Base-by-base conservation (phyloP, 2,797 vertebrate genomes). In the Labroides dimidiatus region DNA sequence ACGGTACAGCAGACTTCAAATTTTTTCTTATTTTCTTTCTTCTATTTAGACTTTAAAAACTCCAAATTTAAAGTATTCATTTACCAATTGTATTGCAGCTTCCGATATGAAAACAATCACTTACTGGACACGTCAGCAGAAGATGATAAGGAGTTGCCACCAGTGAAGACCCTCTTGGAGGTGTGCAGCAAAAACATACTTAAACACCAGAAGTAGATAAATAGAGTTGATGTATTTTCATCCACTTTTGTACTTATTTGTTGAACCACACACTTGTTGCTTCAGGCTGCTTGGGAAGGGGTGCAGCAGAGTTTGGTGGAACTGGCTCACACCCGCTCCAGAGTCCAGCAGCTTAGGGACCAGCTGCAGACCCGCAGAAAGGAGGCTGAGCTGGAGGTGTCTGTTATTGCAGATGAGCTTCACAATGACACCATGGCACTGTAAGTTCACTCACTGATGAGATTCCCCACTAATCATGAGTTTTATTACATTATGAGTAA, bases 261-360 rank as follows among this genome's bases (percentile, higher is more conserved):
- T 70, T 16, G 13, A 41, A 45, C 53, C 47, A 10, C 6, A 41
- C 65, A 10, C 67, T 59, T 74, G 13, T 80, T 52, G 47, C 58
- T 71, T 4, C 61, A 96, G 95, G 90, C 87, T 64, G 92, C 91
- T 7, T 95, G 95, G 95, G 76, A 89, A 49, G 92, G 93, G 5
- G 91, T 94, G 10, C 90, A 94, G 71, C 80, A 86, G 59, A 89
- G 85, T 59, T 88, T 85, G 8, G 72, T 94, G 57, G 86, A 92
- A 50, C 75, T 94, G 77, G 80, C 86, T 3, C 84, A 85, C 12
- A 90, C 90, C 27, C 90, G 90, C 13, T 64, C 67, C 17, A 88
- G 84, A 75, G 74, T 88, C 23, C 80, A 69, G 63, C 81, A 79
- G 60, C 84, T 94, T 16, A 72, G 72, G 43, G 61, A 80, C 13